Conservation (phyloP, 2,797 vertebrate genomes). For the Uromys caudimaculatus region DNA sequence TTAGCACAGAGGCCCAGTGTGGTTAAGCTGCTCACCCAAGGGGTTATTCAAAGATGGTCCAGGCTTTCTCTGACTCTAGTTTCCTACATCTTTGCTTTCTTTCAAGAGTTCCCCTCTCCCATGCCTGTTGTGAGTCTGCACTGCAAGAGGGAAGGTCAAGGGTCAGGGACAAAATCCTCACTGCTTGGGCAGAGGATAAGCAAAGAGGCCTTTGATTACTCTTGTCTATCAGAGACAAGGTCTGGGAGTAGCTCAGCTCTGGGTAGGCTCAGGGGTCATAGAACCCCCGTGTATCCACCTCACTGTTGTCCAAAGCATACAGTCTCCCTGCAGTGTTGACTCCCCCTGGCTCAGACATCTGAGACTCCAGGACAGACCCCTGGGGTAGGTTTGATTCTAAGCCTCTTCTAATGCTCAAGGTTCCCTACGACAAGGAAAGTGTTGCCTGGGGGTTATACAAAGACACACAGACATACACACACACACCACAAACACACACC, state of each 20-base stretch:
- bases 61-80: background rate
- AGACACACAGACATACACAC: too few species aligned
- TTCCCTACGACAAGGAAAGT: background rate
- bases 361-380: background rate
- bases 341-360: background rate
- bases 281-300: background rate
- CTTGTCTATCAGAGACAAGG: background rate
- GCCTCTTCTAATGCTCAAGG: background rate
- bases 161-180: background rate
- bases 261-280: background rate
- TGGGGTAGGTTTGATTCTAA: background rate
- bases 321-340: background rate
- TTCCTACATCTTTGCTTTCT: background rate
- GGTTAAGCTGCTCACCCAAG: background rate
- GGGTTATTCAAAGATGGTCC: background rate
- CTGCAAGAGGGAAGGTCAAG: fast-evolving
- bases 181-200: background rate
- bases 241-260: background rate
- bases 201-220: background rate
- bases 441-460: background rate
- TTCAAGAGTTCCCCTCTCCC: background rate
- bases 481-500: background rate
- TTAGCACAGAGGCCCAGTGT: background rate
- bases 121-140: background rate
- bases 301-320: background rate